Base-by-base conservation (phyloP, 2,888 invertebrate genomes). In the Spodoptera picta region DNA sequence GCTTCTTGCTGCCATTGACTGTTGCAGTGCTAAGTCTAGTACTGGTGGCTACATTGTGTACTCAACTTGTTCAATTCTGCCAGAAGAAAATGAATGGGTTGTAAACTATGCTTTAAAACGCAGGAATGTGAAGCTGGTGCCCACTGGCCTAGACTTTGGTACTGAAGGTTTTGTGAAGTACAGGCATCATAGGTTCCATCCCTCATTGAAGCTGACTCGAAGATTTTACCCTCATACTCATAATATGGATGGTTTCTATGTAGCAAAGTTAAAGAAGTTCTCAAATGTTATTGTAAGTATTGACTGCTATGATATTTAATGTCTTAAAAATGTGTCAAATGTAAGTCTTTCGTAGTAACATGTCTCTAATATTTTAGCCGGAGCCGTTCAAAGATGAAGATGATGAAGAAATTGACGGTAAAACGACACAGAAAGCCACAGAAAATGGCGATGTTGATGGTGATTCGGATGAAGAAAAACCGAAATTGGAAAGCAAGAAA, bases 191-290 rank as follows among this genome's bases (percentile, higher is more conserved):
- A 95, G 98, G 78, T 99, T 98, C 93, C 98, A 99, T 90, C 98
- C 98, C 0, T 97, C 97, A 11, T 91, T 99, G 90, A 98, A 98
- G 85, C 90, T 98, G 63, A 97, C 98, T 0, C 96, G 97, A 86
- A 95, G 99, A 56, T 99, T 98, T 93, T 99, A 99, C 92, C 99
- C 99, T 0, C 99, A 99, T 88, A 97, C 97, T 3, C 99, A 99
- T 88, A 99, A 99, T 88, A 98, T 99, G 97, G 99, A 99, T 92
- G 99, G 99, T 4, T 99, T 99, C 91, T 99, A 97, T 94, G 99
- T 99, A 1, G 99, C 99, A 0, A 99, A 99, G 93, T 91, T 99
- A 12, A 98, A 99, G 92, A 99, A 99, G 87, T 97, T 99, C 88
- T 98, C 98, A 0, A 98, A 99, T 93, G 95, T 96, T 46, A 93